phyloP scores from a whole-genome alignment of 2,797 vertebrate genomes.

The Adrianichthys oophorus region DNA sequence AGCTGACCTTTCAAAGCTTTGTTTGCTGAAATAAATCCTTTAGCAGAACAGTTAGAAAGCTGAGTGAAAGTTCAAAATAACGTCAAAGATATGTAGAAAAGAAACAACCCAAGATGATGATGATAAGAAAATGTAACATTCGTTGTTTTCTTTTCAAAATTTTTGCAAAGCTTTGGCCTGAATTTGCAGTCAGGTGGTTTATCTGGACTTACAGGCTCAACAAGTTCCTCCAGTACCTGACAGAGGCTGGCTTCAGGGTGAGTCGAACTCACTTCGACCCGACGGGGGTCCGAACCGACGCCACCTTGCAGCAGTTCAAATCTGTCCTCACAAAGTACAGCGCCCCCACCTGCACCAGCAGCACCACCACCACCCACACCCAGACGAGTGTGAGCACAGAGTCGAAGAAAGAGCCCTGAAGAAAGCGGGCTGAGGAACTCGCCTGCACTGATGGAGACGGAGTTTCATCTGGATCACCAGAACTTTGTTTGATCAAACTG shows the following conservation, averaged over 20 bases:
- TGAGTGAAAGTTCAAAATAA: too few relatives aligned
- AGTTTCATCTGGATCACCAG: not conserved
- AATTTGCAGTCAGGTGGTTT: too few relatives aligned
- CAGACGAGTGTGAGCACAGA: constrained; percentile 57
- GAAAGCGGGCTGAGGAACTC: not conserved
- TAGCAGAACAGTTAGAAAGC: too few relatives aligned
- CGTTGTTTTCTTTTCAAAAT: too few relatives aligned
- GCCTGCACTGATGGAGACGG: not conserved
- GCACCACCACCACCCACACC: constrained; percentile 5
- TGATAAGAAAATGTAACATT: too few relatives aligned
- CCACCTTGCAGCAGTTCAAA: constrained; percentile 88
- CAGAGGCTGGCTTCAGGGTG: constrained; percentile 92
- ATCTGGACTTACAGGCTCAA: constrained; percentile 83
- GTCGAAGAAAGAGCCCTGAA: constrained; percentile 34
- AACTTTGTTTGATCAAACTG: not conserved
- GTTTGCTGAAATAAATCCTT: too few relatives aligned
- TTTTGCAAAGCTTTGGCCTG: too few relatives aligned
- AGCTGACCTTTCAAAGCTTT: too few relatives aligned
- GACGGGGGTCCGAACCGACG: constrained; percentile 91
- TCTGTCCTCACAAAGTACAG: constrained; percentile 90
- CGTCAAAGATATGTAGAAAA: too few relatives aligned
- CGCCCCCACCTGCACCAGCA: constrained; percentile 77
- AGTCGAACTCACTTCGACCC: constrained; percentile 97
- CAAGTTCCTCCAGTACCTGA: constrained; percentile 91
- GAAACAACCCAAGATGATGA: too few relatives aligned